phyloP scores from a whole-genome alignment of 2,113 vertebrate genomes.

The Salvelinus sp. region DNA sequence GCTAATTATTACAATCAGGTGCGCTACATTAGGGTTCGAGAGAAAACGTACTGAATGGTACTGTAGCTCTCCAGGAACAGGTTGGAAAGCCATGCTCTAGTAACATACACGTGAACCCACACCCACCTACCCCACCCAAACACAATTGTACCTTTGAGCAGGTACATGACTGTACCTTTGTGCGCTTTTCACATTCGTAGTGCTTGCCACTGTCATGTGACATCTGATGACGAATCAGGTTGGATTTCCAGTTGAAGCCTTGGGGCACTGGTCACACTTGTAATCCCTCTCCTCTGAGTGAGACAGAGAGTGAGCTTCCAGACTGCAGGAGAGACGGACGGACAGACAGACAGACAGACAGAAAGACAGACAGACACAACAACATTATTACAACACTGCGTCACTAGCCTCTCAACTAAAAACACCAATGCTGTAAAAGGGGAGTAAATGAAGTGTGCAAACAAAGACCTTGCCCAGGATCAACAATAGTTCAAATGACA shows the following conservation, averaged over 20 bases:
- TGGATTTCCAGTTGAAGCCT: slow-evolving; percentile 99
- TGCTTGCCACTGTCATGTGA: slow-evolving; percentile 98
- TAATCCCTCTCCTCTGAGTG: slow-evolving; percentile 96
- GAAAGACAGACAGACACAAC: not conserved
- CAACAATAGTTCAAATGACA: not conserved
- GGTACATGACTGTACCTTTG: slow-evolving; percentile 86
- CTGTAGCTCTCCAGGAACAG: too few species aligned
- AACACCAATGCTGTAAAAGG: too few species aligned
- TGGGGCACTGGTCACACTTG: slow-evolving; percentile 95
- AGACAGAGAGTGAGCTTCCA: slow-evolving; percentile 92
- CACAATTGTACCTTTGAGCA: slow-evolving; percentile 92
- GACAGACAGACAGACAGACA: not conserved
- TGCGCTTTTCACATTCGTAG: slow-evolving; percentile 99
- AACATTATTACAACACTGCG: not conserved
- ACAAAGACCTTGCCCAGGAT: too few species aligned
- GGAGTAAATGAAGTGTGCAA: too few species aligned
- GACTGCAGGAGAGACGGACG: slow-evolving; percentile 67
- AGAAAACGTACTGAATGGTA: too few species aligned
- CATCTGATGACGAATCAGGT: slow-evolving; percentile 99
- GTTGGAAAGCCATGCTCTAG: too few species aligned
- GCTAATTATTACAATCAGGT: too few species aligned
- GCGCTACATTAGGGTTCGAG: too few species aligned
- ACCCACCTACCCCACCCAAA: not conserved
- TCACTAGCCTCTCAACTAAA: not conserved
- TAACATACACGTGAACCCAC: not conserved